These are phyloP conservation scores for Oligia fasciuncula DNA, from an alignment of 2,888 invertebrate species.

Conservation along the genomic window DNA sequence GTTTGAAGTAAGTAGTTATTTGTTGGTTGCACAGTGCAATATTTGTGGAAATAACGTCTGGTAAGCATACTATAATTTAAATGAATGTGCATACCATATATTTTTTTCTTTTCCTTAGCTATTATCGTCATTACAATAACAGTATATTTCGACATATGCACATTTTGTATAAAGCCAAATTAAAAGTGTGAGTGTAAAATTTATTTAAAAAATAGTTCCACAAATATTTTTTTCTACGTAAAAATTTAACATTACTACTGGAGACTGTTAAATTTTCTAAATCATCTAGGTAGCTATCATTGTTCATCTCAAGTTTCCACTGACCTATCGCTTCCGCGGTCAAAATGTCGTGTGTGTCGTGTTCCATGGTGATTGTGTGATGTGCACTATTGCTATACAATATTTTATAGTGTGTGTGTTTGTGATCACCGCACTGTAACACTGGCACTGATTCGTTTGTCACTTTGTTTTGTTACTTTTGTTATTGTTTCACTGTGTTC, in stretches of 20 bases:
- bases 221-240: slow-evolving; percentile 37
- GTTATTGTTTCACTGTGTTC: slow-evolving; percentile 49
- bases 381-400: slow-evolving; percentile 56
- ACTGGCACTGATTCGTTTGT: slow-evolving; percentile 58
- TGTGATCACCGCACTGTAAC: slow-evolving; percentile 64
- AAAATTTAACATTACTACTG: slow-evolving; percentile 11
- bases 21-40: neutral
- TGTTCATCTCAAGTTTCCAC: slow-evolving; percentile 71
- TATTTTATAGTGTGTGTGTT: slow-evolving; percentile 46
- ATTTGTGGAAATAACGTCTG: slow-evolving; percentile 51
- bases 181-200: neutral
- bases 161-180: neutral
- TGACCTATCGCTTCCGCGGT: slow-evolving; percentile 87
- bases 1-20: neutral
- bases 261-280: slow-evolving; percentile 35
- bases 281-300: slow-evolving; percentile 53
- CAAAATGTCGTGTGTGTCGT: slow-evolving; percentile 81
- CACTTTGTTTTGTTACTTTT: slow-evolving; percentile 41
- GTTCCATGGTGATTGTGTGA: slow-evolving; percentile 80
- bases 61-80: neutral
- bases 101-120: neutral
- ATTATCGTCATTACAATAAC: neutral
- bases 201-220: slow-evolving; percentile 43
- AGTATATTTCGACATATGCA: neutral
- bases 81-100: neutral